A percentile compares a stretch with the other conserved stretches of the same genome.
Conservation (phyloP, 2,888 invertebrate genomes). For the Dynastes grantii region DNA sequence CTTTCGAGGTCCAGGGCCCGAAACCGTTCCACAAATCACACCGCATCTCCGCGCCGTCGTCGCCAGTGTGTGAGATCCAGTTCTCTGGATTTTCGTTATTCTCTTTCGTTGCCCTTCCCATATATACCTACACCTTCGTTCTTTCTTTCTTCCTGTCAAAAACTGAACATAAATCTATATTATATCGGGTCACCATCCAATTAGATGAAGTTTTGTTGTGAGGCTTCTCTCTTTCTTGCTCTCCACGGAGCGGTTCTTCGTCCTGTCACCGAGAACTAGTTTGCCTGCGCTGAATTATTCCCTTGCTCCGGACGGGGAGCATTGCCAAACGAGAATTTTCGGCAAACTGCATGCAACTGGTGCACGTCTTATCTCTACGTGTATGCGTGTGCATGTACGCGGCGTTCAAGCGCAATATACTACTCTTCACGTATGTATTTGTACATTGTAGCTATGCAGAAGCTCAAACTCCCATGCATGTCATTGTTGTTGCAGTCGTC, state of each 20-base stretch:
- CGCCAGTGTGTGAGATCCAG: conserved; percentile 60
- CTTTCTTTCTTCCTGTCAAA: conserved; percentile 55
- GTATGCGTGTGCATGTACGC: not conserved
- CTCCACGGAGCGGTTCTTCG: conserved; percentile 53
- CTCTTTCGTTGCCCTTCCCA: too few relatives aligned
- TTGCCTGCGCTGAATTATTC: conserved; percentile 56
- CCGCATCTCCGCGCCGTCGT: conserved; percentile 43
- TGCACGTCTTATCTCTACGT: conserved; percentile 14
- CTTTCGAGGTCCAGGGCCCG: conserved; percentile 50
- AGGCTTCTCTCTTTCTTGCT: conserved; percentile 59
- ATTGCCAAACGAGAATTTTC: conserved; percentile 49
- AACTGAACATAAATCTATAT: conserved; percentile 70
- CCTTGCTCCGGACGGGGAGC: conserved; percentile 24
- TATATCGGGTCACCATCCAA: conserved; percentile 68
- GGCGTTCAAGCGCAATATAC: not conserved
- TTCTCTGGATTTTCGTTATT: conserved; percentile 58
- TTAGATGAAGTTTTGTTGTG: conserved; percentile 67
- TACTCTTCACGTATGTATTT: not conserved
- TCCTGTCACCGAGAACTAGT: conserved; percentile 59
- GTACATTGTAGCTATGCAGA: not conserved
- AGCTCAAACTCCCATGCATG: conserved; percentile 22
- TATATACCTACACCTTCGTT: too few relatives aligned
- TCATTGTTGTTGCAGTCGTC: conserved; percentile 16
- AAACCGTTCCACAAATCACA: conserved; percentile 66
- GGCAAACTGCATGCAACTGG: conserved; percentile 10